phyloP scores from a whole-genome alignment of 2,888 invertebrate genomes.

The Netelia melanura region DNA sequence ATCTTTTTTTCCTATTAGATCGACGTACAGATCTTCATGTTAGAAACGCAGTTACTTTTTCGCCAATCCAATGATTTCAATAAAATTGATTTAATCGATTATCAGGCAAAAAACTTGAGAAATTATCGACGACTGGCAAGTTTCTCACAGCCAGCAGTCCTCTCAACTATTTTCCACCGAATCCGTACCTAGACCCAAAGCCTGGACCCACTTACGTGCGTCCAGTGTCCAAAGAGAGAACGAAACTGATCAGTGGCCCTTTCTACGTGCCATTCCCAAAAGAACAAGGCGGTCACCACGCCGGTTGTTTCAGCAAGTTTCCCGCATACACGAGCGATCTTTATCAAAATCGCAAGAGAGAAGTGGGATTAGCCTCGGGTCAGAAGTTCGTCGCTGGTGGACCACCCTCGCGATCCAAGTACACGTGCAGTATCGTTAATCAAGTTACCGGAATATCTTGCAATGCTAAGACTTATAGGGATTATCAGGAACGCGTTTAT shows the following conservation, averaged over 20 bases:
- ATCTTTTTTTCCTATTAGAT: too few species aligned
- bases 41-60: neutral
- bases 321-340: slow-evolving; percentile 78
- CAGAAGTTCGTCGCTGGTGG: slow-evolving; percentile 73
- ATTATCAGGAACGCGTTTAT: slow-evolving; percentile 76
- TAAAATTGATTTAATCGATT: slow-evolving; percentile 1
- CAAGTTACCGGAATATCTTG: slow-evolving; percentile 78
- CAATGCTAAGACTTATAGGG: slow-evolving; percentile 76
- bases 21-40: too few species aligned
- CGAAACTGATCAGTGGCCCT: slow-evolving; percentile 38
- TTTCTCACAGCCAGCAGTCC: slow-evolving; percentile 72
- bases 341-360: slow-evolving; percentile 63
- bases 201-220: slow-evolving; percentile 75
- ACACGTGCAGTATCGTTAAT: slow-evolving; percentile 77
- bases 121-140: slow-evolving; percentile 46
- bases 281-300: slow-evolving; percentile 82
- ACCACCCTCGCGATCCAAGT: slow-evolving; percentile 75
- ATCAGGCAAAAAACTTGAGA: slow-evolving; percentile 39
- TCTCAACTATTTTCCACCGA: slow-evolving; percentile 79
- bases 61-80: neutral
- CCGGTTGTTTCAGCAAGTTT: slow-evolving; percentile 83
- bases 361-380: slow-evolving; percentile 26
- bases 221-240: slow-evolving; percentile 63
- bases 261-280: slow-evolving; percentile 79
- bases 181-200: slow-evolving; percentile 77